Evolutionary conservation across 2,888 invertebrate genomes (phyloP), one percentile per base, ranked within the genome.

Genomic region (Mantis religiosa): DNA sequence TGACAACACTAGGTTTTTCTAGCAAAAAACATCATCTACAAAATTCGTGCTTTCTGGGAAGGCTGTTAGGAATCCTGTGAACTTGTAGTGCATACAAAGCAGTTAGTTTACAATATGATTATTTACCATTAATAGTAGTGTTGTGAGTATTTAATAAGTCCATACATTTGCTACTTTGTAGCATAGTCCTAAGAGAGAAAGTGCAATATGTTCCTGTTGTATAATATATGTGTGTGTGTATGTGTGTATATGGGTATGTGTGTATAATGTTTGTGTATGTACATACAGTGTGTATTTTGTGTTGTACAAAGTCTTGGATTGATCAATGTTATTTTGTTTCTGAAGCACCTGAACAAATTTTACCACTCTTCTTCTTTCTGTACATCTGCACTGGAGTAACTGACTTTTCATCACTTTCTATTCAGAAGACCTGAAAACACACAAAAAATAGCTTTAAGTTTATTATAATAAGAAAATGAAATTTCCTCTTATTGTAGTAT

Each of bases 11-110:
- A 86, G 81, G 30, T 86, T 15, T 81, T 71, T 71, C 86, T 86
- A 82, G 88, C 41, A 41, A 71, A 71, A 71, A 71, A 88, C 88
- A 88, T 82, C 88, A 85, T 85, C 88, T 88, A 88, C 81, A 85
- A 88, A 86, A 82, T 82, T 88, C 82, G 85, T 88, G 28, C 30
- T 85, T 47, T 86, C 86, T 25, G 81, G 86, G 54, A 86, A 86
- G 86, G 86, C 86, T 87, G 20, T 71, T 82, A 87, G 82, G 87
- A 87, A 87, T 87, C 87, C 30, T 81, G 81, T 86, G 86, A 86
- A 87, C 34, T 34, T 87, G 87, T 87, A 82, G 87, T 87, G 87
- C 87, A 87, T 87, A 87, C 34, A 41, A 87, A 87, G 87, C 87
- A 82, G 87, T 82, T 87, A 82, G 82, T 30, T 85, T 85, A 34